Base-by-base conservation (phyloP, 2,888 invertebrate species). In the Nymphalis polychloros region DNA sequence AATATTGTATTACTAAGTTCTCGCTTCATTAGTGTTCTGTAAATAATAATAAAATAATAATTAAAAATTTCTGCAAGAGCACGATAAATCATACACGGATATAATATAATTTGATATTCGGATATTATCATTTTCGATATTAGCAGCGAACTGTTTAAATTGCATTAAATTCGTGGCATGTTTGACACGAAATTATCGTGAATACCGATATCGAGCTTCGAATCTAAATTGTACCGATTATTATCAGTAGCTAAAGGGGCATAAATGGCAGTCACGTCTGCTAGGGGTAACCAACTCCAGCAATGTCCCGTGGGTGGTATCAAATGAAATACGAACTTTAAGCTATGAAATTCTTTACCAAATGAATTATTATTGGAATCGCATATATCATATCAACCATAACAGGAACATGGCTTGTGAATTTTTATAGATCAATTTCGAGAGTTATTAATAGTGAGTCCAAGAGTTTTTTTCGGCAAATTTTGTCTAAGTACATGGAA, bases 191-290 rank as follows among this genome's bases (percentile, higher is more conserved):
- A 55, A 55, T 55, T 55, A 55, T 55, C 31, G 27, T 31, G 53
- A 55, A 55, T n/a, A 31, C 27, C 53, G 31, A 55, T 55, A 55
- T 55, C 53, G 53, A 31, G 53, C n/a, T n/a, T 55, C 31, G 53
- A 55, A 55, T 55, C 53, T 55, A 55, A 55, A 55, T 55, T 31
- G 27, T 31, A 55, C 27, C 53, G 27, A 55, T 55, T 55, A 55
- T 55, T 31, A 55, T 55, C 27, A 55, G n/a, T 55, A 55, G 27
- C 53, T n/a, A 55, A 23, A 31, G 53, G 27, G 27, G 53, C 27
- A 16, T 23, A 52, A 31, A 55, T 31, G 53, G 27, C 16, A 31
- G 31, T 55, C 53, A 55, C 53, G 53, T 55, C n/a, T 31, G 23
- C 53, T 16, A 23, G 31, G 53, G 27, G 27, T 17, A 55, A 50